Evolutionary conservation across 2,888 invertebrate species (phyloP).

Genomic region (Chydorus sphaericus): DNA sequence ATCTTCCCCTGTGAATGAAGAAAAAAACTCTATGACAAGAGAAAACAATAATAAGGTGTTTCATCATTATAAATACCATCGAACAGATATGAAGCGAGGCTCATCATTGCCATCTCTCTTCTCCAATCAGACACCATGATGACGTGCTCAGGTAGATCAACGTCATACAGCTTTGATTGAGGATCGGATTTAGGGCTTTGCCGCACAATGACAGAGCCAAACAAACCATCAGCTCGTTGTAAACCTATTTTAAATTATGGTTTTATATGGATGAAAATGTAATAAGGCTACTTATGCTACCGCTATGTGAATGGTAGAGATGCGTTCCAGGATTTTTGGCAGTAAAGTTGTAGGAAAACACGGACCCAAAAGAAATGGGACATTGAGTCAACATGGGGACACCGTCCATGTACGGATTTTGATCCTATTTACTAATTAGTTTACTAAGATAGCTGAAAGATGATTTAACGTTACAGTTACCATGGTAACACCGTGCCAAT

Average conservation of each 20-base stretch:
- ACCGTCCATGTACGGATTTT: slow-evolving; percentile 30
- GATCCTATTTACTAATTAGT: background rate
- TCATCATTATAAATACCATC: too few species aligned
- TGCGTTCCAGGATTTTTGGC: slow-evolving; percentile 26
- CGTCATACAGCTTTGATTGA: slow-evolving; percentile 24
- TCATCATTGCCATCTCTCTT: slow-evolving; percentile 17
- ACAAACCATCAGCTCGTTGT: slow-evolving; percentile 24
- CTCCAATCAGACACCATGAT: slow-evolving; percentile 29
- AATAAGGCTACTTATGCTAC: too few species aligned
- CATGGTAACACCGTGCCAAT: slow-evolving; percentile 35
- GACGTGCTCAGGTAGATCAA: slow-evolving; percentile 27
- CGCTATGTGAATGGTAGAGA: slow-evolving; percentile 27
- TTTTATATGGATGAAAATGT: background rate
- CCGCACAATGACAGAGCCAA: slow-evolving; percentile 23
- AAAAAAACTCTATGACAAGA: slow-evolving; percentile 62
- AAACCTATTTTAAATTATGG: slow-evolving; percentile 18
- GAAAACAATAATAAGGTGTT: too few species aligned
- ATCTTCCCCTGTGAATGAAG: slow-evolving; percentile 67
- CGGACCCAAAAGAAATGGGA: slow-evolving; percentile 27
- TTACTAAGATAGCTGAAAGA: too few species aligned
- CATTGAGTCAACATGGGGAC: slow-evolving; percentile 32
- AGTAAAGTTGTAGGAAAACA: slow-evolving; percentile 26
- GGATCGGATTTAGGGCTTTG: slow-evolving; percentile 18
- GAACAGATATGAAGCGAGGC: too few species aligned
- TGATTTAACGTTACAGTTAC: too few species aligned